Evolutionary conservation across 2,113 vertebrate species (phyloP).

Genomic region (Sturnus vulgaris): DNA sequence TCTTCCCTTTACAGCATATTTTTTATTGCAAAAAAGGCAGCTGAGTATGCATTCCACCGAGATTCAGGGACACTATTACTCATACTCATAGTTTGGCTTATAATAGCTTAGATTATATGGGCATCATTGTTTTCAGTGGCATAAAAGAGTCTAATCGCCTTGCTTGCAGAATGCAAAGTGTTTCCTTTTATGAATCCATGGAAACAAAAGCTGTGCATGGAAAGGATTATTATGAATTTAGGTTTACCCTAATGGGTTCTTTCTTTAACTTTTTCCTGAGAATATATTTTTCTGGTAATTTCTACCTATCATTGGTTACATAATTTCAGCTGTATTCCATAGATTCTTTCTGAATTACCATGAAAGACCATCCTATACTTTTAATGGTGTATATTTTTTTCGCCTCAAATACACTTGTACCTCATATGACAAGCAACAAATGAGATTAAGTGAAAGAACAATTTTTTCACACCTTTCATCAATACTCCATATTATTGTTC

Average conservation of each 20-base stretch:
- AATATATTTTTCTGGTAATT: neutral
- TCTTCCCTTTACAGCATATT: neutral
- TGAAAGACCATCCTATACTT: neutral
- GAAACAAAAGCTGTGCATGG: neutral
- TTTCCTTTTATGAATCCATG: neutral
- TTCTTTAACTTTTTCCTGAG: neutral
- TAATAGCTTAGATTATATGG: neutral
- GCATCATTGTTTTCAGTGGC: neutral
- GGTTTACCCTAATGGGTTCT: neutral
- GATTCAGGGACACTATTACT: neutral
- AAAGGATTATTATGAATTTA: neutral
- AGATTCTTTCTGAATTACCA: neutral
- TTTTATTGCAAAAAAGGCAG: neutral
- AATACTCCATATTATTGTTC: neutral
- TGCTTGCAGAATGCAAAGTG: neutral
- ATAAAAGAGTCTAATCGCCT: neutral
- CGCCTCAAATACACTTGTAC: neutral
- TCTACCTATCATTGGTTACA: neutral
- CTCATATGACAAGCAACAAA: neutral
- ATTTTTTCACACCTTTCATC: neutral
- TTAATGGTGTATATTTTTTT: neutral
- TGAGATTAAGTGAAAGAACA: neutral
- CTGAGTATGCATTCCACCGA: neutral
- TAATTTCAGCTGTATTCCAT: neutral
- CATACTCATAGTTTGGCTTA: neutral